These are phyloP conservation scores for Pentalonia nigronervosa DNA, from an alignment of 1,140 invertebrate species.

Conservation along the genomic window DNA sequence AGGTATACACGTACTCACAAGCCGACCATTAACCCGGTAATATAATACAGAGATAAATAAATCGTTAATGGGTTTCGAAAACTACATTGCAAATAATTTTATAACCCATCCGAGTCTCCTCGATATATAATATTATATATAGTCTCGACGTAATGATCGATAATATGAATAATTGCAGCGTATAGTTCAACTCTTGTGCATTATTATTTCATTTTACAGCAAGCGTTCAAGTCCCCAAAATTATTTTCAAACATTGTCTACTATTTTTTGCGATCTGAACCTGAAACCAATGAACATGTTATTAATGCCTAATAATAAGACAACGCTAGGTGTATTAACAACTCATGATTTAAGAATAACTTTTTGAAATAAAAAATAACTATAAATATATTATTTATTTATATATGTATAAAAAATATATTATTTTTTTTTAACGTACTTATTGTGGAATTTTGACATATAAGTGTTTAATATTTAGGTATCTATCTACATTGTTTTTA, in stretches of 20 bases:
- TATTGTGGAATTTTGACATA: no score
- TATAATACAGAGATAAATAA: neutral
- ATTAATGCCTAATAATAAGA: no score
- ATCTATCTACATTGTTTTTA: no score
- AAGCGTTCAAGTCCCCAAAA: conserved; percentile 29
- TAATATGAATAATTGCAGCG: neutral
- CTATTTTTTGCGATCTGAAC: neutral
- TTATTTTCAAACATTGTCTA: neutral
- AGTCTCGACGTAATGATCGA: neutral
- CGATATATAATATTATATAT: neutral
- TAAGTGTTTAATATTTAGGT: no score
- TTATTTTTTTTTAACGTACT: no score
- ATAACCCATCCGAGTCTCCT: neutral
- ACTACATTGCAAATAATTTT: neutral
- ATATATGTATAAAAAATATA: no score
- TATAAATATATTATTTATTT: no score
- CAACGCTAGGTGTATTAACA: no score
- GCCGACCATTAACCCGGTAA: neutral
- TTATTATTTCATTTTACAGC: neutral
- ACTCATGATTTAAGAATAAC: no score
- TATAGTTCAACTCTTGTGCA: neutral
- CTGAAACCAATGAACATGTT: no score
- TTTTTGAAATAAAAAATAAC: no score
- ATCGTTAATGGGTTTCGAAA: neutral
- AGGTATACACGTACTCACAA: neutral